phyloP scores from a whole-genome alignment of 1,140 invertebrate species.

The Steinernema khuongi region DNA sequence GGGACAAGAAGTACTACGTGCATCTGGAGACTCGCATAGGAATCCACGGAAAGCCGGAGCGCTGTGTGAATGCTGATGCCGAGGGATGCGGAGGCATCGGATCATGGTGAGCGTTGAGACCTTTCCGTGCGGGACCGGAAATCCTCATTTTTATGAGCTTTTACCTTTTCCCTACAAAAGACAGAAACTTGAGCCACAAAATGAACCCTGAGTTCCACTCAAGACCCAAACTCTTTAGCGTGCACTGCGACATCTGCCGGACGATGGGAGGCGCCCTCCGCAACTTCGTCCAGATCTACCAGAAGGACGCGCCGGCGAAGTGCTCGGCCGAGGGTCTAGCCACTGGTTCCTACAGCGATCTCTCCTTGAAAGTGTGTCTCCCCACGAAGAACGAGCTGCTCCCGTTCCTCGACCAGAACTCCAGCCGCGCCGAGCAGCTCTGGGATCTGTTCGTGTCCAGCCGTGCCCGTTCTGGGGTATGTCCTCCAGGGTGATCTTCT shows the following conservation, averaged over 20 bases:
- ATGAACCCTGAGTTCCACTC: neutral
- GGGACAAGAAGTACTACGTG: conserved; percentile 54
- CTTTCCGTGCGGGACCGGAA: neutral
- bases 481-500: conserved; percentile 25
- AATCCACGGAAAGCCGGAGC: conserved; percentile 57
- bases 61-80: conserved; percentile 56
- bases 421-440: conserved; percentile 52
- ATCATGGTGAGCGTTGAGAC: conserved; percentile 45
- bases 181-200: conserved; percentile 7
- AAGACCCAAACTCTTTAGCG: conserved; percentile 35
- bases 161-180: neutral
- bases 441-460: conserved; percentile 58
- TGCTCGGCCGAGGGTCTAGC: conserved; percentile 49
- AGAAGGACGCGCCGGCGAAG: conserved; percentile 51
- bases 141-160: conserved; percentile 24
- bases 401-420: conserved; percentile 57
- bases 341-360: conserved; percentile 50
- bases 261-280: conserved; percentile 50
- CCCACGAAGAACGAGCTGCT: conserved; percentile 56
- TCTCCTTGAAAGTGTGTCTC: conserved; percentile 54
- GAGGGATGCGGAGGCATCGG: conserved; percentile 58
- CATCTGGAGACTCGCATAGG: conserved; percentile 56
- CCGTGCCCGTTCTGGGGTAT: conserved; percentile 56
- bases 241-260: conserved; percentile 56
- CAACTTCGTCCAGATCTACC: conserved; percentile 58